phyloP scores from a whole-genome alignment of 2,113 vertebrate genomes.

The Otis tarda region DNA sequence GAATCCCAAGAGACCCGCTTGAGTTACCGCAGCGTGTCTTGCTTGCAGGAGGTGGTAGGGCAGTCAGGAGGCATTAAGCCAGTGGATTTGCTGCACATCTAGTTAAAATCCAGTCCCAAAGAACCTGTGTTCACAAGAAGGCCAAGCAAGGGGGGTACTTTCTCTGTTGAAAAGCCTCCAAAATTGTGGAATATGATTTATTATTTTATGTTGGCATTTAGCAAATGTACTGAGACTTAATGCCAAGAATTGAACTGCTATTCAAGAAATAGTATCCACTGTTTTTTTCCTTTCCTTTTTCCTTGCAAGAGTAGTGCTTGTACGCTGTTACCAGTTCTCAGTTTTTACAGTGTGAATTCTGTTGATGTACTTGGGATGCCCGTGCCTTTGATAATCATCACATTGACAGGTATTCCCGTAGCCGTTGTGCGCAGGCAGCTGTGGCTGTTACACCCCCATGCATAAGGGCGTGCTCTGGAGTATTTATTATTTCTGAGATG shows the following conservation, averaged over 20 bases:
- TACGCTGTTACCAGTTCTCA: background rate
- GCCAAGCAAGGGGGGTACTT: background rate
- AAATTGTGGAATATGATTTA: background rate
- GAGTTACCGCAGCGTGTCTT: background rate
- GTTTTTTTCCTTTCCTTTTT: background rate
- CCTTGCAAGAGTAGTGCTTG: background rate
- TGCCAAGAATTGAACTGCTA: background rate
- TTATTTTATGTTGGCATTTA: background rate
- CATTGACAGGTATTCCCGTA: background rate
- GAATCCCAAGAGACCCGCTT: background rate
- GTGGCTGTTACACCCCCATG: fast-evolving
- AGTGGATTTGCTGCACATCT: background rate
- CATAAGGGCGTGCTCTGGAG: background rate
- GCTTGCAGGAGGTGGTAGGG: background rate
- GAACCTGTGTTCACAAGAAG: background rate
- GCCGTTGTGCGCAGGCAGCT: background rate
- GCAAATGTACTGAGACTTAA: background rate
- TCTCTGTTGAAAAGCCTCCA: background rate
- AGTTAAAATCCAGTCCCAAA: background rate
- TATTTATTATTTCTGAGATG: background rate
- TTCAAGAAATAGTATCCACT: background rate
- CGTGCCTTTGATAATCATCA: background rate
- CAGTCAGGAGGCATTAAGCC: background rate
- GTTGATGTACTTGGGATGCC: background rate
- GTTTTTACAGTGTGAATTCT: background rate